Conservation (phyloP, 2,888 invertebrate genomes). For the Pollenia griseotomentosa region DNA sequence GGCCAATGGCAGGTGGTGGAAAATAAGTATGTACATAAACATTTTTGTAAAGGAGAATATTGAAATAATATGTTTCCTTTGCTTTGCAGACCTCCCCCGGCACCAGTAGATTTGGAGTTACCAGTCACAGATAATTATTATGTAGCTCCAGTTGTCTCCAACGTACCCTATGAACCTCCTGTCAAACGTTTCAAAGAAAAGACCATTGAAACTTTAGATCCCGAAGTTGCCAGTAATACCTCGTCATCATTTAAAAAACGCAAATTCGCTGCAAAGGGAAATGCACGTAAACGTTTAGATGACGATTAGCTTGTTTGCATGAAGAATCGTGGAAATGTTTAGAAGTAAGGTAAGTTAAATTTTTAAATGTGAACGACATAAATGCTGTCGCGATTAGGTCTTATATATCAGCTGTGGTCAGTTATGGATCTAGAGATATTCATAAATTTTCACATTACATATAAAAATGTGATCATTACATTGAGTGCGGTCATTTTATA, state of each 20-base stretch:
- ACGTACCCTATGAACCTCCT: conserved; percentile 79
- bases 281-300: conserved; percentile 80
- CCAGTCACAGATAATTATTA: conserved; percentile 85
- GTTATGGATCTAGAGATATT: no score
- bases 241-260: conserved; percentile 82
- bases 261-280: conserved; percentile 82
- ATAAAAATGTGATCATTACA: no score
- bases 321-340: background rate
- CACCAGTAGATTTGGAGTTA: conserved; percentile 88
- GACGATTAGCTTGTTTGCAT: conserved; percentile 76
- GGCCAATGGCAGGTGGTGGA: conserved; percentile 91
- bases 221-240: conserved; percentile 71
- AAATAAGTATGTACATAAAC: conserved; percentile 85
- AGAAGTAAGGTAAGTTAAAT: conserved; percentile 12
- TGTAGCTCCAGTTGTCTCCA: conserved; percentile 77
- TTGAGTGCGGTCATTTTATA: no score
- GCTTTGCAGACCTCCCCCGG: conserved; percentile 76
- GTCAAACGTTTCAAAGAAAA: conserved; percentile 84
- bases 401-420: no score
- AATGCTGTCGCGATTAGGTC: no score
- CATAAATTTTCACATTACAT: no score
- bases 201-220: conserved; percentile 79
- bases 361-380: background rate
- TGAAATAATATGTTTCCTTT: background rate
- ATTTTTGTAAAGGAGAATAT: background rate